Evolutionary conservation across 2,888 invertebrate species (phyloP).

Genomic region (Harmothoe impar): DNA sequence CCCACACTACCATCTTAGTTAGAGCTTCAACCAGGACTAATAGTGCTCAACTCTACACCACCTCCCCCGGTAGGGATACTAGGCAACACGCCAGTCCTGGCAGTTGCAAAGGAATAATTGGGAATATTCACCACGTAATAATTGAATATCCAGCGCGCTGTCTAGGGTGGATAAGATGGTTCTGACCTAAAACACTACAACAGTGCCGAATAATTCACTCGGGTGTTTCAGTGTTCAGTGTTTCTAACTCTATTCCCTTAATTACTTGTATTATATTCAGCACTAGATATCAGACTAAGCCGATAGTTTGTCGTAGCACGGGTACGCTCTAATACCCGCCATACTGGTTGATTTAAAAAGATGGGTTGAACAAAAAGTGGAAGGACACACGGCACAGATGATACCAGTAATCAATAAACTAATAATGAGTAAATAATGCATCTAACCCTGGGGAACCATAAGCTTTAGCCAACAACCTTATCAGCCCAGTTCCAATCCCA

Average conservation of each 20-base stretch:
- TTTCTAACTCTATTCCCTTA: background rate
- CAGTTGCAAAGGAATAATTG: too few species aligned
- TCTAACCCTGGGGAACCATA: constrained; percentile 11
- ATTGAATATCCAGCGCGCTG: too few species aligned
- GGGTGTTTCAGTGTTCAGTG: background rate
- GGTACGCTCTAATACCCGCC: background rate
- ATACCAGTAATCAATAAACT: constrained; percentile 41
- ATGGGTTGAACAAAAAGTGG: background rate
- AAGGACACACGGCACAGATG: constrained; percentile 1
- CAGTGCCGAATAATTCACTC: background rate
- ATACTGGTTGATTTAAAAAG: background rate
- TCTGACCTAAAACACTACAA: too few species aligned
- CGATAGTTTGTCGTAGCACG: background rate
- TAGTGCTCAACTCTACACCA: too few species aligned
- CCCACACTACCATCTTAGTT: too few species aligned
- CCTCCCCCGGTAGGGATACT: too few species aligned
- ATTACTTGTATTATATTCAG: background rate
- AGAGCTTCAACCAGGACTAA: too few species aligned
- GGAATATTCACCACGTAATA: too few species aligned
- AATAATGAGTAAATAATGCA: constrained; percentile 42
- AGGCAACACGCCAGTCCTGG: too few species aligned
- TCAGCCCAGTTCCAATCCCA: background rate
- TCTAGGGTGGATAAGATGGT: too few species aligned
- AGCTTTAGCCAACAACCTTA: background rate
- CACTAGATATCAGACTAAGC: background rate